Conservation (phyloP, 2,113 vertebrate species). For the Colius striatus region DNA sequence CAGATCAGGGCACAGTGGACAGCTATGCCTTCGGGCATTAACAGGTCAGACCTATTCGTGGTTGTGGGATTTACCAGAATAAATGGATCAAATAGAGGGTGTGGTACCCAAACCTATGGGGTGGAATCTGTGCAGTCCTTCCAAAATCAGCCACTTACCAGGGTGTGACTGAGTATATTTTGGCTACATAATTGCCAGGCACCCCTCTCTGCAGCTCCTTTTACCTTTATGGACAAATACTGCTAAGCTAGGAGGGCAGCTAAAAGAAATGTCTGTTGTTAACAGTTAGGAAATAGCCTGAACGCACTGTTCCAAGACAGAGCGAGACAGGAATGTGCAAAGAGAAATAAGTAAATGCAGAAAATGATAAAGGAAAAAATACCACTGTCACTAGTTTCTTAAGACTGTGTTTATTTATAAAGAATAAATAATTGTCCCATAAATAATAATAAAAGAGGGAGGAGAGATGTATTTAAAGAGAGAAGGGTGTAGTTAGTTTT, state of each 20-base stretch:
- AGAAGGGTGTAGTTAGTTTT: background rate
- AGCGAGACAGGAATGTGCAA: background rate
- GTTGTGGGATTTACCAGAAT: background rate
- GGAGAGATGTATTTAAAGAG: background rate
- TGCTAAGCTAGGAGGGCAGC: background rate
- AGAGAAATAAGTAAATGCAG: background rate
- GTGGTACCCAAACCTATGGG: conserved; percentile 4
- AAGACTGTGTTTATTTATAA: background rate
- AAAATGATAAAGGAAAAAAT: background rate
- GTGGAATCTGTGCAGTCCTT: conserved; percentile 19
- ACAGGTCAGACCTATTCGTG: background rate
- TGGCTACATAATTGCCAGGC: conserved; percentile 2
- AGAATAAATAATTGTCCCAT: background rate
- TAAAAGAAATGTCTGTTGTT: background rate
- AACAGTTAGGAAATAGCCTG: background rate
- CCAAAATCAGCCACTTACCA: conserved; percentile 4
- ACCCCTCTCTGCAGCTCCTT: background rate
- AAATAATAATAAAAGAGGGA: background rate
- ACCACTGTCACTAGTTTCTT: background rate
- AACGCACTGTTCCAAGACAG: background rate
- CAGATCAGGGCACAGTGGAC: background rate
- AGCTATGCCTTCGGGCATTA: background rate
- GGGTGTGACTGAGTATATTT: conserved; percentile 10
- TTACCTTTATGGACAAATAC: background rate
- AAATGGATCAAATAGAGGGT: conserved; percentile 2